These are phyloP conservation scores for Nymphalis urticae DNA, from an alignment of 2,888 invertebrate species.

Conservation along the genomic window DNA sequence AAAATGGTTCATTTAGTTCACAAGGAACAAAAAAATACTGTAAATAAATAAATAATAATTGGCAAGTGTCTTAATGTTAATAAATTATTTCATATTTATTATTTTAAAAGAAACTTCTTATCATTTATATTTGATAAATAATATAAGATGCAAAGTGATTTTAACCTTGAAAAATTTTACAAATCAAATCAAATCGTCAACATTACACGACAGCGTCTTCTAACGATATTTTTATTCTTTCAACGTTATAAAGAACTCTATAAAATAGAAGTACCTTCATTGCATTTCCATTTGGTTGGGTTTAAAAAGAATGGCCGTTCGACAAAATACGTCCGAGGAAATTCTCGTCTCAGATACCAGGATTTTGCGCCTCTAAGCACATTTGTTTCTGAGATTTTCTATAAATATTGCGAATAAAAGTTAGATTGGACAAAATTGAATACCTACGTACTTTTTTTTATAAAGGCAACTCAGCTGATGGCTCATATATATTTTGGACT, in stretches of 20 bases:
- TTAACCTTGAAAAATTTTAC: no score
- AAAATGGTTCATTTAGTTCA: no score
- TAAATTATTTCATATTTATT: no score
- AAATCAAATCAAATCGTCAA: no score
- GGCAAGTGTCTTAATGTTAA: no score
- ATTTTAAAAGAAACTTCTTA: no score
- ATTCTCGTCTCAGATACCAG: conserved; percentile 8
- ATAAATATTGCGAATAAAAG: conserved; percentile 1
- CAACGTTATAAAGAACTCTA: neutral
- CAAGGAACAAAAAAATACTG: no score
- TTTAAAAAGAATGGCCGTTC: conserved; percentile 8
- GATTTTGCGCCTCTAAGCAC: conserved; percentile 5
- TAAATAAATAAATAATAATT: no score
- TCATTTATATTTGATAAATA: no score
- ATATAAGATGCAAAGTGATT: no score
- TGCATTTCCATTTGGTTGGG: conserved; percentile 10
- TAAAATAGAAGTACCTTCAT: conserved; percentile 2
- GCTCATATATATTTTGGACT: neutral
- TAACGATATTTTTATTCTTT: conserved; percentile 6
- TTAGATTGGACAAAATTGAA: neutral
- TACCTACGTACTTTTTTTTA: neutral
- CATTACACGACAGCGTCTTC: neutral
- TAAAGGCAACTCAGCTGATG: neutral
- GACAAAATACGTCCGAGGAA: conserved; percentile 2
- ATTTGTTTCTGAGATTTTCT: conserved; percentile 3